Base-by-base conservation (phyloP, 2,113 vertebrate genomes). In the Myrmophylax atrothorax region DNA sequence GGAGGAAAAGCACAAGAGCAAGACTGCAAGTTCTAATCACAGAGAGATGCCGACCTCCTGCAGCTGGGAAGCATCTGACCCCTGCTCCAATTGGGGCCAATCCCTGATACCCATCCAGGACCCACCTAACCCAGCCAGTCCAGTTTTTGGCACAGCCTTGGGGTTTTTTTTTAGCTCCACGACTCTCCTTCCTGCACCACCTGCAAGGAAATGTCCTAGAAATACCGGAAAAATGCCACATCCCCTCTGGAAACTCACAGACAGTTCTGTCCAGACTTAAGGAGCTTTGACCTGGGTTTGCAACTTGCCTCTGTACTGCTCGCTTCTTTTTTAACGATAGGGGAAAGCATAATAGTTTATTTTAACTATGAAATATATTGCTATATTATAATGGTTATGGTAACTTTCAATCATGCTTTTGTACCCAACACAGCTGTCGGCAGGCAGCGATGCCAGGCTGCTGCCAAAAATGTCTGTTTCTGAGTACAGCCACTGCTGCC, bases 331-430 rank as follows among this genome's bases (percentile, higher is more conserved):
- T 96, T 97, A 98, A 95, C 63, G 44, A 89, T 97, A 98, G 97
- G 95, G 97, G 95, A 98, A 98, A 98, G 96, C 96, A 97, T 98
- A 97, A 97, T 97, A 94, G 97, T 98, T 98, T 98, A 98, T 98
- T 98, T 98, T 98, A 98, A 97, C 97, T 97, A 98, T 97, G 97
- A 97, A 97, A 98, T 98, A 97, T 97, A 97, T 98, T 97, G 98
- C 97, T 98, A 97, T 98, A 98, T 97, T 97, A 98, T 95, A 95
- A 98, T 97, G 93, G 97, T 96, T 96, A 97, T 97, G 96, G 97
- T 97, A 98, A 98, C 97, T 98, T 98, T 97, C 93, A 63, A 95
- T 87, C 87, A 96, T 77, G 89, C 83, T 98, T 97, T 97, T 97
- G 94, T 97, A 98, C 93, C 97, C 38, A 75, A 88, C 37, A 90